A percentile compares a stretch with the other conserved stretches of the same genome.
These are phyloP conservation scores for Papilio elwesi DNA, from an alignment of 2,888 invertebrate genomes.

Conservation along the genomic window DNA sequence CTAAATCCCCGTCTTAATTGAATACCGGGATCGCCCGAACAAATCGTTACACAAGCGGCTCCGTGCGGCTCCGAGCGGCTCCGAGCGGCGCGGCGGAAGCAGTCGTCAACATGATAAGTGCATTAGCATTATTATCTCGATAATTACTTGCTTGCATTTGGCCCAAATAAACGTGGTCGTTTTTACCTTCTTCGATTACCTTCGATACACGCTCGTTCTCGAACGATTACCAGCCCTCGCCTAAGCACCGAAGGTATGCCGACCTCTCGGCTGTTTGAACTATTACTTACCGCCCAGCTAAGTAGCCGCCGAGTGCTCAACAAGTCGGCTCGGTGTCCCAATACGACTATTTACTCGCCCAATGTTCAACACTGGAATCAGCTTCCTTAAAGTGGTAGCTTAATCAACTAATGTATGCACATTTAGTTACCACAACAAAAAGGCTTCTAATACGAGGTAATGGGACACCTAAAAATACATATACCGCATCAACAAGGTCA, in stretches of 20 bases:
- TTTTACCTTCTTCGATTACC: slow-evolving; percentile 76
- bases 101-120: slow-evolving; percentile 82
- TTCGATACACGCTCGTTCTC: slow-evolving; percentile 63
- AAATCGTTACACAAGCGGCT: slow-evolving; percentile 60
- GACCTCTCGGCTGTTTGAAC: slow-evolving; percentile 68
- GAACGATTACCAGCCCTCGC: slow-evolving; percentile 60
- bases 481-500: slow-evolving; percentile 48
- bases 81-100: slow-evolving; percentile 68
- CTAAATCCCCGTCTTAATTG: slow-evolving; percentile 40
- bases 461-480: slow-evolving; percentile 44
- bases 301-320: slow-evolving; percentile 55
- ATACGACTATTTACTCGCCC: slow-evolving; percentile 65
- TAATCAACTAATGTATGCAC: slow-evolving; percentile 68
- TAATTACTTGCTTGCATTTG: slow-evolving; percentile 83
- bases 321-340: slow-evolving; percentile 54
- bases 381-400: slow-evolving; percentile 68
- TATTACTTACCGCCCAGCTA: slow-evolving; percentile 74
- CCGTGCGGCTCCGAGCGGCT: slow-evolving; percentile 31
- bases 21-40: slow-evolving; percentile 52
- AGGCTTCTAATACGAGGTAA: slow-evolving; percentile 52
- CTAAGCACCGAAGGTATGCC: slow-evolving; percentile 50
- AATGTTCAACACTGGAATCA: slow-evolving; percentile 62
- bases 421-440: slow-evolving; percentile 63
- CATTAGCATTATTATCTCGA: slow-evolving; percentile 84
- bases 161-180: slow-evolving; percentile 76